Evolutionary conservation across 2,888 invertebrate genomes (phyloP), one percentile per base, ranked within the genome.

Genomic region (Drosophila lacicola): DNA sequence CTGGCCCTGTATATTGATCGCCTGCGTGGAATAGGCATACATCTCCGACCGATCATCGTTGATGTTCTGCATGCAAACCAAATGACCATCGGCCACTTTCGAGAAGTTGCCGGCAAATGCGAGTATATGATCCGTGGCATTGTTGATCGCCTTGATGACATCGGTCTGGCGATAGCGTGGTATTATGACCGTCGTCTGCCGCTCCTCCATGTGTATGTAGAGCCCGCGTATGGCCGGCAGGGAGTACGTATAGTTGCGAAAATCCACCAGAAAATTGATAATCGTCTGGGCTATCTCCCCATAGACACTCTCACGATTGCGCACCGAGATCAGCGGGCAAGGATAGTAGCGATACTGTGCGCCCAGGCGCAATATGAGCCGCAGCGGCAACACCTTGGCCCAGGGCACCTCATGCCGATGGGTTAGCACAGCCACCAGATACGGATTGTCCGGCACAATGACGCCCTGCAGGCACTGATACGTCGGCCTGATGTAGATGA

Each of bases 311-410:
- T 96, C 95, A 13, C 97, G 93, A 88, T 95, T 94, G 25, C 96
- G 93, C 17, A 96, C 95, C 17, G 96, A 96, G 53, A 97, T 95
- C 71, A 97, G 93, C 1, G 97, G 96, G 89, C 96, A 96, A 0
- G 97, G 97, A 92, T 97, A 97, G 90, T 96, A 97, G 70, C 96
- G 94, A 92, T 95, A 97, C 90, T 97, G 96, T 3, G 97, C 96
- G 2, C 97, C 97, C 36, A 97, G 93, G 65, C 97, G 94, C 55
- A 97, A 92, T 89, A 97, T 94, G 36, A 97, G 92, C 11, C 97
- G 94, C 41, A 95, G 90, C 0, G 95, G 95, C 88, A 97, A 95
- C 47, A 97, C 94, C 93, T 96, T 96, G 2, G 97, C 97, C 92
- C 92, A 93, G 2, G 93, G 92, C 36, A 93, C 90, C 74, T 93